Base-by-base conservation (phyloP, 2,888 invertebrate genomes). In the Spisula solida region DNA sequence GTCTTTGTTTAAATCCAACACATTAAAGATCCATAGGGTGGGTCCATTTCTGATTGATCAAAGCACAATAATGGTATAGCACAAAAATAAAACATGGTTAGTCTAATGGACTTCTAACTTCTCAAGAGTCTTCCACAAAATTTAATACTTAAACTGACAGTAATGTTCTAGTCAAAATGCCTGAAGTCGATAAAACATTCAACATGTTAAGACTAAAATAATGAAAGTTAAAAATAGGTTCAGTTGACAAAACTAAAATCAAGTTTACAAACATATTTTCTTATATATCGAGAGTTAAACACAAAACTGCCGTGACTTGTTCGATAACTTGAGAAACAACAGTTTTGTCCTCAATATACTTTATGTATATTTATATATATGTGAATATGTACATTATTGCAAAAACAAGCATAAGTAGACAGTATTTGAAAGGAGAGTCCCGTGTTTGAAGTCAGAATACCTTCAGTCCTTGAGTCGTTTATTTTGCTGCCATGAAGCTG, bases 401-500 rank as follows among this genome's bases (percentile, higher is more conserved):
- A 66, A 66, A 66, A 66, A 66, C 60, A 66, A 25, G 25, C 60
- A 66, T 25, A 66, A 66, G 60, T 25, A n/a, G 60, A 66, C 60
- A 66, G 25, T 12, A 51, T 51, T 1, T 14, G 25, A 66, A 66
- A 66, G 60, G 25, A 66, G 60, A 66, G 25, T 66, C 10, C n/a
- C 25, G 25, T 25, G 60, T n/a, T 66, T 25, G 6, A 66, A 25
- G 60, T n/a, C 60, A 5, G 25, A 10, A 66, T 66, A 10, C 25
- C 25, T 25, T n/a, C 60, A 25, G 8, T 66, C 60, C 60, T 25
- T 66, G 60, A 66, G 60, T 25, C n/a, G n/a, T 6, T 25, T 2
- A n/a, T n/a, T 66, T 66, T 66, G 60, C 60, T 66, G 60, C 60
- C 60, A 66, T 25, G 60, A 66, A 66, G 60, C 60, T 25, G 6